Conservation (phyloP, 2,888 invertebrate species). For the Gasteruption jaculator region DNA sequence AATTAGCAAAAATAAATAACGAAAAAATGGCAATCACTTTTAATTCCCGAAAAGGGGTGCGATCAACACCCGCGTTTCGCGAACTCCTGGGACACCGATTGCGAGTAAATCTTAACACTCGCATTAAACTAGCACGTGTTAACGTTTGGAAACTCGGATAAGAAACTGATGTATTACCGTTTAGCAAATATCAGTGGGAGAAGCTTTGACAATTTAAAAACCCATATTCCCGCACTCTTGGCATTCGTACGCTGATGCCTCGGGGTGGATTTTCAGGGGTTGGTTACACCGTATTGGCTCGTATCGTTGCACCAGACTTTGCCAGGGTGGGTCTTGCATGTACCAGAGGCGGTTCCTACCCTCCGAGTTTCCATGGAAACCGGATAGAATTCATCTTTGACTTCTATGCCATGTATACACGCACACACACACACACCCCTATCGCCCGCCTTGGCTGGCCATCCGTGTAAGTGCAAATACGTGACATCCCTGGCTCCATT, state of each 20-base stretch:
- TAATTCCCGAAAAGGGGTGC: no score
- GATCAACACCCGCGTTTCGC: no score
- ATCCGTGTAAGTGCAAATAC: conserved; percentile 12
- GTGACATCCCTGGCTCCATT: background rate
- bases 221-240: conserved; percentile 14
- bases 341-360: conserved; percentile 34
- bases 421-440: no score
- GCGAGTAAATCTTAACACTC: no score
- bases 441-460: conserved; percentile 3
- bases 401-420: no score
- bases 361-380: conserved; percentile 39
- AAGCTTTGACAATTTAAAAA: conserved; percentile 28
- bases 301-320: conserved; percentile 32
- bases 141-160: conserved; percentile 25
- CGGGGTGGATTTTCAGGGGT: conserved; percentile 31
- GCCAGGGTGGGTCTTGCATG: conserved; percentile 35
- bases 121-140: no score
- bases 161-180: conserved; percentile 33
- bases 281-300: conserved; percentile 36
- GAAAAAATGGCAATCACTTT: no score
- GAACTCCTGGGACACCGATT: no score
- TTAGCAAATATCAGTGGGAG: conserved; percentile 36
- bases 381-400: conserved; percentile 22
- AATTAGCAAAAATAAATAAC: no score
- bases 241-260: conserved; percentile 9